These are phyloP conservation scores for Eurytoma adleriae DNA, from an alignment of 2,888 invertebrate genomes.

Conservation along the genomic window DNA sequence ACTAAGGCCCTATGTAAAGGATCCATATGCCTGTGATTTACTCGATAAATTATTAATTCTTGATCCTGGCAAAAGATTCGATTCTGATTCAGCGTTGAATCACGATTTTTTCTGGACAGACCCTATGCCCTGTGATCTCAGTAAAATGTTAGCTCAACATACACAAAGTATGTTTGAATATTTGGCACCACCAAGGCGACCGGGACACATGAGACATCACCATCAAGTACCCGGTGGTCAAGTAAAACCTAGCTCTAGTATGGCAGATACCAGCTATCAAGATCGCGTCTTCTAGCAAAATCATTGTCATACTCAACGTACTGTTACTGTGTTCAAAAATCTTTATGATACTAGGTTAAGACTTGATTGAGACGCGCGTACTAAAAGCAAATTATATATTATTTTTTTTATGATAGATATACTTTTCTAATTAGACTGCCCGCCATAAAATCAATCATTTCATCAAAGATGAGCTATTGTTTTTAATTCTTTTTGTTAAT, in stretches of 20 bases:
- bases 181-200: conserved; percentile 85
- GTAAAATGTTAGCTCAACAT: conserved; percentile 92
- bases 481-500: no score
- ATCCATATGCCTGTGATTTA: conserved; percentile 93
- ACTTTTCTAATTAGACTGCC: conserved; percentile 28
- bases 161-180: conserved; percentile 96
- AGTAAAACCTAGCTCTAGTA: conserved; percentile 77
- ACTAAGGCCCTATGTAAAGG: conserved; percentile 91
- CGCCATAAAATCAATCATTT: conserved; percentile 4
- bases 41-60: conserved; percentile 93
- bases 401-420: conserved; percentile 14
- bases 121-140: conserved; percentile 94
- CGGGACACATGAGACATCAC: conserved; percentile 84
- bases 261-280: conserved; percentile 90
- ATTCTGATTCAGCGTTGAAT: conserved; percentile 95
- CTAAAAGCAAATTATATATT: neutral
- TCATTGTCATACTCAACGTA: conserved; percentile 29
- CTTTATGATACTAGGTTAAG: conserved; percentile 41
- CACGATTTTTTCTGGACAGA: conserved; percentile 99
- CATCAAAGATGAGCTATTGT: neutral
- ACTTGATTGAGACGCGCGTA: conserved; percentile 2
- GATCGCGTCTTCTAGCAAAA: conserved; percentile 86
- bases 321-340: conserved; percentile 45
- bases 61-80: conserved; percentile 92
- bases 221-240: conserved; percentile 78